phyloP scores from a whole-genome alignment of 2,797 vertebrate species.

The Ceyx erithaca region DNA sequence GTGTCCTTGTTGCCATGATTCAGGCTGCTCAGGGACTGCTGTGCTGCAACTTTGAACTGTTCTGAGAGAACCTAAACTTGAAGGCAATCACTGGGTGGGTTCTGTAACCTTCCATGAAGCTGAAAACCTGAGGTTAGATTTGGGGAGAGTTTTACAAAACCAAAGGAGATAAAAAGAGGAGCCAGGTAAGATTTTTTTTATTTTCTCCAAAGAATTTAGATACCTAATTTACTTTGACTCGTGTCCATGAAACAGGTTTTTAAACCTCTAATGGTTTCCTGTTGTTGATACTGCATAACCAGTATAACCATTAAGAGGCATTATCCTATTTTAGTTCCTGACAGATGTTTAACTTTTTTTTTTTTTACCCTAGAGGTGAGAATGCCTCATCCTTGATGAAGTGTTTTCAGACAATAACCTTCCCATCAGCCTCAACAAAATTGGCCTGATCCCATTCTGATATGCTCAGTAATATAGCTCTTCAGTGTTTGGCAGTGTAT shows the following conservation, averaged over 20 bases:
- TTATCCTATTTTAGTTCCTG: not conserved
- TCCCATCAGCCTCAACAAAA: not conserved
- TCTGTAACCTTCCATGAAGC: not conserved
- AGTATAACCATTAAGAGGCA: not conserved
- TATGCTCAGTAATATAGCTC: not conserved
- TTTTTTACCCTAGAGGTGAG: not conserved
- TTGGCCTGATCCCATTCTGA: not conserved
- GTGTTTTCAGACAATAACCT: not conserved
- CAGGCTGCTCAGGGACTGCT: not conserved
- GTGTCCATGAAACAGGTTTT: not conserved
- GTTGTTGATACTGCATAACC: not conserved
- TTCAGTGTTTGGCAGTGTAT: not conserved
- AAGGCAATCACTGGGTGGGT: not conserved
- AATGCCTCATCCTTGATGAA: not conserved
- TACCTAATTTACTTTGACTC: not conserved
- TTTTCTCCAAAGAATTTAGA: not conserved
- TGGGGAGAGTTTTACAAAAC: not conserved
- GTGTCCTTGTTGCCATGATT: rapidly evolving
- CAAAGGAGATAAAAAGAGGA: not conserved
- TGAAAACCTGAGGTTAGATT: not conserved
- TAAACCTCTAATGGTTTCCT: not conserved
- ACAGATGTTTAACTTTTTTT: not conserved
- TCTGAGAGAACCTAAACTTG: not conserved
- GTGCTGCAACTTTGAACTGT: not conserved
- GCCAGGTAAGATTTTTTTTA: not conserved